phyloP scores from a whole-genome alignment of 1,140 invertebrate species.

The Saccostrea echinata region DNA sequence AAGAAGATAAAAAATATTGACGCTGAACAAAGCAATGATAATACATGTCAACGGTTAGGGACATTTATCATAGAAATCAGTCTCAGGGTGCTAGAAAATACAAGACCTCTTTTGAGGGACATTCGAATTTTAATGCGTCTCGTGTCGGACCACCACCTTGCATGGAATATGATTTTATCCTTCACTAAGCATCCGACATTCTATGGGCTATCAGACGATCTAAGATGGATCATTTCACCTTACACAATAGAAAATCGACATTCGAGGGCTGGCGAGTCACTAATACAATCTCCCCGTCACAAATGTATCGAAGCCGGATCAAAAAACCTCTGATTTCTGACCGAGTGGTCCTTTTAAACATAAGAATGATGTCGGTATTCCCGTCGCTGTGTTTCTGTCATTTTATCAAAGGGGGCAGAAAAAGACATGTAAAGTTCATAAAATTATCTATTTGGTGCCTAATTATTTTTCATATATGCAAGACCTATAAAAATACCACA shows the following conservation, averaged over 20 bases:
- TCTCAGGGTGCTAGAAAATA: background rate
- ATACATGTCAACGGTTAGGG: background rate
- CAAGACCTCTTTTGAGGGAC: background rate
- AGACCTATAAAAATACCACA: no score
- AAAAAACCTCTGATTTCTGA: constrained; percentile 22
- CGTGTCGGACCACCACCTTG: constrained; percentile 30
- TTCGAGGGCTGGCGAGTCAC: constrained; percentile 11
- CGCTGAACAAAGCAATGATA: background rate
- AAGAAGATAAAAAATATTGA: background rate
- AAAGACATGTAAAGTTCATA: no score
- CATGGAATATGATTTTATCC: constrained; percentile 46
- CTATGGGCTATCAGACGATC: constrained; percentile 31
- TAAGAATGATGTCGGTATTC: constrained; percentile 13
- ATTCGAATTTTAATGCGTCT: constrained; percentile 26
- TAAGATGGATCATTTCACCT: constrained; percentile 28
- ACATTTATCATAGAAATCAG: constrained; percentile 13
- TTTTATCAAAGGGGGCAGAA: no score
- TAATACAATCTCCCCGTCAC: constrained; percentile 21
- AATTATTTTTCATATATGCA: no score
- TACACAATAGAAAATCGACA: constrained; percentile 31
- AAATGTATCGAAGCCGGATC: constrained; percentile 7
- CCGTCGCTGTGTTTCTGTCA: background rate
- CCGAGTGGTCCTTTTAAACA: background rate
- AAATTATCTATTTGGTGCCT: no score
- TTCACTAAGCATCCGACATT: constrained; percentile 10